A percentile compares a stretch with the other conserved stretches of the same genome.
Evolutionary conservation across 2,113 vertebrate species (phyloP).

Genomic region (Hippocampus guttulatus): DNA sequence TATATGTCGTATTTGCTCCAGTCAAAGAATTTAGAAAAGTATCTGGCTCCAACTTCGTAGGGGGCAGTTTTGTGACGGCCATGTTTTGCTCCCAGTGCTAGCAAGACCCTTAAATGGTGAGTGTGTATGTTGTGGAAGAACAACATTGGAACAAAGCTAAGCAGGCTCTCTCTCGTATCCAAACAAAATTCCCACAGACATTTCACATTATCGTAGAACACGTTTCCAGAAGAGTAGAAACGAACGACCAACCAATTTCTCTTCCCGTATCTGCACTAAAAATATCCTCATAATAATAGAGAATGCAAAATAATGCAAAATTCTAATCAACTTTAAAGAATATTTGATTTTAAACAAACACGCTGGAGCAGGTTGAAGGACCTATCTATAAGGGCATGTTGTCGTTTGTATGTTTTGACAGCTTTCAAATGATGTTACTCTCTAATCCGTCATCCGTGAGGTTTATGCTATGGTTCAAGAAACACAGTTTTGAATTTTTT

Average conservation of each 20-base stretch:
- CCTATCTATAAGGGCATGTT: no score
- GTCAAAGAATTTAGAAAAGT: neutral
- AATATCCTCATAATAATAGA: neutral
- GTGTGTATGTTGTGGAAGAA: neutral
- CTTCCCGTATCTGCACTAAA: neutral
- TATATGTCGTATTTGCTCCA: neutral
- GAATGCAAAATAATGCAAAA: neutral
- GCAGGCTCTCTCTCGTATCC: neutral
- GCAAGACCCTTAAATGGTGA: no score
- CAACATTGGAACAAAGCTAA: neutral
- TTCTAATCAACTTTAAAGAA: neutral
- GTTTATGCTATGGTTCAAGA: no score
- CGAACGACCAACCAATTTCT: neutral
- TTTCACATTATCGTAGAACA: neutral
- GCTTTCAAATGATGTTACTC: no score
- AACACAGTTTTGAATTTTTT: no score
- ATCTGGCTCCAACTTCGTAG: neutral
- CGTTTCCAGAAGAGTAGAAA: neutral
- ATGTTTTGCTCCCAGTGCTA: neutral
- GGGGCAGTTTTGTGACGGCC: neutral
- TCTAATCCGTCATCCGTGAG: no score
- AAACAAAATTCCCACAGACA: neutral
- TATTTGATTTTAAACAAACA: neutral
- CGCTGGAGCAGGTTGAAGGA: neutral
- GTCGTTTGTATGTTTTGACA: no score